Evolutionary conservation across 2,113 vertebrate genomes (phyloP), one percentile per base, ranked within the genome.

Genomic region (Paradisaea rubra): DNA sequence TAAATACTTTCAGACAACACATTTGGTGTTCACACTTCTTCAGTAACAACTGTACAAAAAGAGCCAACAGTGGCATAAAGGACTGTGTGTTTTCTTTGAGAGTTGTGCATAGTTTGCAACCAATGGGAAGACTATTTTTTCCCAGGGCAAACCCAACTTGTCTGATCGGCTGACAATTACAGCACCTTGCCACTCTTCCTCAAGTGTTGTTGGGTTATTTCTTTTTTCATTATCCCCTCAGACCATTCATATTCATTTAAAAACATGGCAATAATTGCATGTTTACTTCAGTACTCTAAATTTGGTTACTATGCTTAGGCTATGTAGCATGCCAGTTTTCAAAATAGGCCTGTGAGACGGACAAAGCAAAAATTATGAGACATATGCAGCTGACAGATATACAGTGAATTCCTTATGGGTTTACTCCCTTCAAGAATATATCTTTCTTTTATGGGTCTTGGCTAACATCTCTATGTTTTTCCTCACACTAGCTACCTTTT

Each of bases 1-100:
- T 97, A 97, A 97, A 97, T 92, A 94, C 93, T 86, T 97, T 96
- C 97, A 98, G 97, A 97, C 97, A 97, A 97, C 96, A 96, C 92
- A 94, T 97, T 97, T 89, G 96, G 93, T 97, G 95, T 97, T 97
- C 97, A 95, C 95, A 97, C 91, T 97, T 96, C 80, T 89, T 92
- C 94, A 91, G 95, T 94, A 97, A 95, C 49, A 57, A 95, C 96
- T 97, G 76, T 94, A 97, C 83, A 94, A 95, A 96, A 97, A 97
- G 96, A 96, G 93, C 86, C 97, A 97, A 83, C 4, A 33, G 94
- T 94, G 96, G 95, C 96, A 93, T 95, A 66, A 96, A 97, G 86
- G 89, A 95, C 76, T 64, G 80, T 86, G 92, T 91, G 84, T 96
- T 96, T 97, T 95, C 91, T 95, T 86, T 96, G 82, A 95, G 95